Conservation (phyloP, 2,888 invertebrate species). For the Dascillus cervinus region DNA sequence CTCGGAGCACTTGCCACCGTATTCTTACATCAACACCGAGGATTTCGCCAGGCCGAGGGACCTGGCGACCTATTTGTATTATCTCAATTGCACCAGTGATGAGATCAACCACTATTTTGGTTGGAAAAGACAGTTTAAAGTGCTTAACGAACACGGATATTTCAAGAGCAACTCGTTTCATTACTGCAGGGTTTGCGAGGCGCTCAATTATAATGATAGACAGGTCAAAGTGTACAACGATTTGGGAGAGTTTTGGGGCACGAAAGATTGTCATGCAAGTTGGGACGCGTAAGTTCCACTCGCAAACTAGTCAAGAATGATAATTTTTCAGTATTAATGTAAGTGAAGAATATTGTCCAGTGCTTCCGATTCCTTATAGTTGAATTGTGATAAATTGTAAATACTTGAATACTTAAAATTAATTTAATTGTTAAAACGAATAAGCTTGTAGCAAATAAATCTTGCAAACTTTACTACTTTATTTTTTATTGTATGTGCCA, state of each 20-base stretch:
- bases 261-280: constrained; percentile 28
- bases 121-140: constrained; percentile 52
- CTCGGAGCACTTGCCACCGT: constrained; percentile 50
- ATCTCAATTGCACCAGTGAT: constrained; percentile 40
- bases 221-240: constrained; percentile 38
- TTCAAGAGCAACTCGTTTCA: constrained; percentile 53
- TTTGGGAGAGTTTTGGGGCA: constrained; percentile 40
- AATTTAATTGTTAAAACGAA: too few species aligned
- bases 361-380: too few species aligned
- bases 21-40: constrained; percentile 54
- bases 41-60: constrained; percentile 46
- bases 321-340: too few species aligned
- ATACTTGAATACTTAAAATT: too few species aligned
- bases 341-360: too few species aligned
- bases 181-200: constrained; percentile 59
- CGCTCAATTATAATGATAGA: constrained; percentile 53
- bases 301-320: too few species aligned
- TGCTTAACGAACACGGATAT: constrained; percentile 61
- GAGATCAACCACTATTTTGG: constrained; percentile 45
- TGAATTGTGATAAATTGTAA: too few species aligned
- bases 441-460: too few species aligned
- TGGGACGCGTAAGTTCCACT: too few species aligned
- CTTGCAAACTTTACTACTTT: too few species aligned
- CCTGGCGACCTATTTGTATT: constrained; percentile 47
- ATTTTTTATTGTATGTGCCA: too few species aligned